Conservation (phyloP, 2,113 vertebrate species). For the Dascyllus trimaculatus region DNA sequence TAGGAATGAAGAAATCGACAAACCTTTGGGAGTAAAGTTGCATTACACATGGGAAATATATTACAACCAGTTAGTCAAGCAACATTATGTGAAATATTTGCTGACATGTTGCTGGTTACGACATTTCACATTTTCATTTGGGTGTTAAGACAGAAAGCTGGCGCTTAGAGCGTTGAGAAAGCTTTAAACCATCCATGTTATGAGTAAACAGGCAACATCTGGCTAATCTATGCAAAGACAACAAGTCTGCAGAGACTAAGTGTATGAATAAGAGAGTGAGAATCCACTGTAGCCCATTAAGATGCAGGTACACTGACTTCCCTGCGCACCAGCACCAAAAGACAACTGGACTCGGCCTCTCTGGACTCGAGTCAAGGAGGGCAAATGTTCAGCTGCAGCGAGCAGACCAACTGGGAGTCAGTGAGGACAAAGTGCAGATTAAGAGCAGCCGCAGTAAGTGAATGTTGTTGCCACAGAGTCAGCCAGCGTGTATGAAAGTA, state of each 20-base stretch:
- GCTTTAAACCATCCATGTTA: background rate
- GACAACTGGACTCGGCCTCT: slow-evolving; percentile 38
- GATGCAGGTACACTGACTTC: slow-evolving; percentile 32
- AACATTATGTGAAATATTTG: background rate
- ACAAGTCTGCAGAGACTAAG: background rate
- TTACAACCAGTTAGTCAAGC: background rate
- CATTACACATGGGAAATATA: background rate
- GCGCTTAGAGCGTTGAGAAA: background rate
- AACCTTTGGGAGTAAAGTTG: background rate
- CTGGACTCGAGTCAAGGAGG: slow-evolving; percentile 62
- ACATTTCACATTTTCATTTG: background rate
- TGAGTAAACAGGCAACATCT: background rate
- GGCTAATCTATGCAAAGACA: background rate
- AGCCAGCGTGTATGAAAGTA: slow-evolving; percentile 36
- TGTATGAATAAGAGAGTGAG: background rate
- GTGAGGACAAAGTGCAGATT: slow-evolving; percentile 77
- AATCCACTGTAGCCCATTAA: slow-evolving; percentile 23
- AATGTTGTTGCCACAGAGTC: slow-evolving; percentile 51
- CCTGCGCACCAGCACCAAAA: slow-evolving; percentile 1
- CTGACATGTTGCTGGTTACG: background rate
- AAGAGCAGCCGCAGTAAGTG: slow-evolving; percentile 20
- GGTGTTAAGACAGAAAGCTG: background rate
- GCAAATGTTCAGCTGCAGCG: slow-evolving; percentile 52
- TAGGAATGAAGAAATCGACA: background rate
- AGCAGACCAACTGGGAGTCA: slow-evolving; percentile 22